phyloP scores from a whole-genome alignment of 2,797 vertebrate genomes.

The Neostethus bicornis region DNA sequence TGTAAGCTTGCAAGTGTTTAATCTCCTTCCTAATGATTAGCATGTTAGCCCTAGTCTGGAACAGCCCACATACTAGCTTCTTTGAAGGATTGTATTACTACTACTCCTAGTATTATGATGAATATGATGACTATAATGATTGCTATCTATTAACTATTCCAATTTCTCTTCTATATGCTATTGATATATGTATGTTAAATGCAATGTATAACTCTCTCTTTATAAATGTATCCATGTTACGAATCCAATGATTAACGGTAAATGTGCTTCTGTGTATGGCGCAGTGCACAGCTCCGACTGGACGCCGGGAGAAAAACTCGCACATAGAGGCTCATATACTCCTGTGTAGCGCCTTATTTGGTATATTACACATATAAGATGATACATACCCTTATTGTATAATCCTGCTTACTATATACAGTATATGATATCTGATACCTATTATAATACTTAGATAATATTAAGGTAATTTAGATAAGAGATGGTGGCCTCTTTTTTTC shows the following conservation, averaged over 20 bases:
- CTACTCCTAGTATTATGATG: slow-evolving; percentile 79
- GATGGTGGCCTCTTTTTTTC: slow-evolving; percentile 58
- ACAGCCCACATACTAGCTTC: slow-evolving; percentile 78
- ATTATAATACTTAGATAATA: slow-evolving; percentile 78
- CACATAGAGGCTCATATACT: slow-evolving; percentile 79
- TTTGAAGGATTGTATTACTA: slow-evolving; percentile 81
- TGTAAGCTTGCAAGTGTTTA: slow-evolving; percentile 4
- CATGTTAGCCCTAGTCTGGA: slow-evolving; percentile 61
- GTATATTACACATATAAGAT: slow-evolving; percentile 81
- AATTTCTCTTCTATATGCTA: slow-evolving; percentile 85
- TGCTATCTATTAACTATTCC: slow-evolving; percentile 82
- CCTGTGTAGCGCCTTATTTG: slow-evolving; percentile 83
- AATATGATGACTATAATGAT: slow-evolving; percentile 82
- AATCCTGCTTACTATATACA: slow-evolving; percentile 81
- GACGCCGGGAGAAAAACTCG: slow-evolving; percentile 50
- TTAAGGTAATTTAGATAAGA: slow-evolving; percentile 76
- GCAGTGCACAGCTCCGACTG: slow-evolving; percentile 54
- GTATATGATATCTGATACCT: slow-evolving; percentile 78
- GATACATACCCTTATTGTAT: slow-evolving; percentile 83
- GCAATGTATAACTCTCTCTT: slow-evolving; percentile 85
- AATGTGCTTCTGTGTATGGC: slow-evolving; percentile 78
- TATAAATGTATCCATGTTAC: slow-evolving; percentile 86
- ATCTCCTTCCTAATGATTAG: background rate
- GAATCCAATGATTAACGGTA: slow-evolving; percentile 82
- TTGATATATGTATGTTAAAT: slow-evolving; percentile 87